These are phyloP conservation scores for Anguilla obscura DNA, from an alignment of 2,797 vertebrate genomes.

Conservation along the genomic window DNA sequence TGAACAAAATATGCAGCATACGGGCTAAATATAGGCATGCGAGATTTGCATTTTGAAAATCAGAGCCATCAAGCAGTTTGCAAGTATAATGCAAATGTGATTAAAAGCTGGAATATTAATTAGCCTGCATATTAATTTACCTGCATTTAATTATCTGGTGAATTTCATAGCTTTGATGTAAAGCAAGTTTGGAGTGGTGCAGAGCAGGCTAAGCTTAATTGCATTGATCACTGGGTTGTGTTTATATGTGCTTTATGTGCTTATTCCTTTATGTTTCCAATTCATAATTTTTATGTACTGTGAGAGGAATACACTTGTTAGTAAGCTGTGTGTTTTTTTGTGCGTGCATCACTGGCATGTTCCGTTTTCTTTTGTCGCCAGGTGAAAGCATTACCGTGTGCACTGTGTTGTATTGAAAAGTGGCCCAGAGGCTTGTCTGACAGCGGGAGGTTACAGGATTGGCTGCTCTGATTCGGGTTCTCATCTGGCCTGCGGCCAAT, in stretches of 20 bases:
- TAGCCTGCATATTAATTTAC: conserved; percentile 14
- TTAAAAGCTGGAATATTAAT: conserved; percentile 13
- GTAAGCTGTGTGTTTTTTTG: background rate
- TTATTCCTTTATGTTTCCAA: background rate
- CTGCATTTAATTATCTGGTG: conserved; percentile 17
- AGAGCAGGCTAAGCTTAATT: background rate
- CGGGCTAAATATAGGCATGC: background rate
- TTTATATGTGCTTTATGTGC: background rate
- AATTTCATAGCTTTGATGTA: conserved; percentile 4
- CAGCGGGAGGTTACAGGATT: too few relatives aligned
- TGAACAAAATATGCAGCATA: background rate
- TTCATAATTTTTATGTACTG: background rate
- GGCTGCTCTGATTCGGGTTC: background rate
- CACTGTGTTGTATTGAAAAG: background rate
- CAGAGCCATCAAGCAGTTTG: background rate
- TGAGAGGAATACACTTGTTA: background rate
- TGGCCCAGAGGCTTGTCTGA: background rate
- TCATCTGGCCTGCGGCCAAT: background rate
- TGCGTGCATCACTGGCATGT: background rate
- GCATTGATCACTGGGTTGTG: background rate
- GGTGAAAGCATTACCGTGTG: background rate
- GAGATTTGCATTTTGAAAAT: conserved; percentile 9
- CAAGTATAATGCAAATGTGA: background rate
- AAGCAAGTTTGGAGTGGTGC: background rate
- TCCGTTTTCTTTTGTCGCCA: background rate